Evolutionary conservation across 2,113 vertebrate genomes (phyloP).

Genomic region (Corythoichthys haematopterus): DNA sequence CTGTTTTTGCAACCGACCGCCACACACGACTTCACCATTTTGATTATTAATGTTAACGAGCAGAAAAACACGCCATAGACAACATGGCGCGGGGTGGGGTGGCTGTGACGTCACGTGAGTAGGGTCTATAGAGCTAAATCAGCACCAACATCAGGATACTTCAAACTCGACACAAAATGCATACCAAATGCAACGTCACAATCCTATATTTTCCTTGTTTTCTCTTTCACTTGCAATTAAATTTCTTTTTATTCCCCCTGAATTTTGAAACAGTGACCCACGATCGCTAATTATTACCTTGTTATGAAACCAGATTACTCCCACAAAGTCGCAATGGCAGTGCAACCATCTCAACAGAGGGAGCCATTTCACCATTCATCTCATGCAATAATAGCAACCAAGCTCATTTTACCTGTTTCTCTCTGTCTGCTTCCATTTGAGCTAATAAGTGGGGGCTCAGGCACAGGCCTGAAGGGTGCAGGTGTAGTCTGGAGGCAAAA

Average conservation of each 20-base stretch:
- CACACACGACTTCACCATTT: too few species aligned
- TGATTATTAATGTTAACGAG: too few species aligned
- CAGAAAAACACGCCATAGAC: too few species aligned
- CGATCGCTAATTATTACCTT: not conserved
- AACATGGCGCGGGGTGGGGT: too few species aligned
- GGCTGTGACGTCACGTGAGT: too few species aligned
- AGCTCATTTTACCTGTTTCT: not conserved
- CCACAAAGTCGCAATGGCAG: not conserved
- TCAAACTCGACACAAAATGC: too few species aligned
- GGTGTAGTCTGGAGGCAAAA: slow-evolving; percentile 39
- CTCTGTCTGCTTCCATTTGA: slow-evolving; percentile 10
- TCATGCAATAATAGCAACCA: not conserved
- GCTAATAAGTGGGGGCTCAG: slow-evolving; percentile 49
- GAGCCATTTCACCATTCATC: not conserved
- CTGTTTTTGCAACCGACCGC: too few species aligned
- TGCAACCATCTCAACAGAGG: not conserved
- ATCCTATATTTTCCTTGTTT: too few species aligned
- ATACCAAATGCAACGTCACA: too few species aligned
- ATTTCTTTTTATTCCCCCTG: not conserved
- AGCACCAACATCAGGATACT: too few species aligned
- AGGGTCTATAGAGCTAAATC: too few species aligned
- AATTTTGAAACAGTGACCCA: not conserved
- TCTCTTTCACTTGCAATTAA: too few species aligned
- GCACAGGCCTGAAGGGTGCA: slow-evolving; percentile 35
- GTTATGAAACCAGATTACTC: not conserved